Evolutionary conservation across 2,797 vertebrate genomes (phyloP).

Genomic region (Synaphobranchus kaupii): DNA sequence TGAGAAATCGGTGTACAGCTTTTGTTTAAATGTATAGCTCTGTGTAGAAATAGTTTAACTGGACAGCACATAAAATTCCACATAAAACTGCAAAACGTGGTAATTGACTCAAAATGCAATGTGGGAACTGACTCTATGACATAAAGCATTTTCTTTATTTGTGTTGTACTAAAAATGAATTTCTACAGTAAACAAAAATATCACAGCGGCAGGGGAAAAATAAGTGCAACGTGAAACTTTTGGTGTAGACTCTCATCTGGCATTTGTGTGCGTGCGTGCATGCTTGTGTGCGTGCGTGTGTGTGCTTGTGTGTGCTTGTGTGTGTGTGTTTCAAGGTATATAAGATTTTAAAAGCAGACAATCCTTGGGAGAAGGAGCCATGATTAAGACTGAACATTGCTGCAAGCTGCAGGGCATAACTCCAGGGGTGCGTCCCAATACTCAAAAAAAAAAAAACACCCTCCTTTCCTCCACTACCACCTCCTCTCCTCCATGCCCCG

Average conservation of each 20-base stretch:
- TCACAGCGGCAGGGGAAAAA: background rate
- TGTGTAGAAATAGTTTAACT: background rate
- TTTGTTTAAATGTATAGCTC: background rate
- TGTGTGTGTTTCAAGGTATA: background rate
- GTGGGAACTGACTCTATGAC: background rate
- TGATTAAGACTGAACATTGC: conserved; percentile 30
- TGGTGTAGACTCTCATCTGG: background rate
- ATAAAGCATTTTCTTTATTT: background rate
- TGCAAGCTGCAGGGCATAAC: background rate
- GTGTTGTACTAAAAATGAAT: background rate
- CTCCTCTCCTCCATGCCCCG: no score
- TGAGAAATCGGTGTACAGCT: background rate
- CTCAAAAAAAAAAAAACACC: no score
- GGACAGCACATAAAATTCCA: background rate
- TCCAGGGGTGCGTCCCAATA: no score
- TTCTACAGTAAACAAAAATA: background rate
- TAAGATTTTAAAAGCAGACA: conserved; percentile 35
- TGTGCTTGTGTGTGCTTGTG: background rate
- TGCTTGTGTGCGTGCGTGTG: background rate
- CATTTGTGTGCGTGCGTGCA: background rate
- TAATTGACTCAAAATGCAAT: background rate
- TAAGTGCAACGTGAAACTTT: background rate
- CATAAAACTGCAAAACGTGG: background rate
- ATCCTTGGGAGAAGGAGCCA: background rate
- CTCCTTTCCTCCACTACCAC: no score